These are phyloP conservation scores for Pseudochirops corinnae DNA, from an alignment of 2,797 vertebrate genomes.

Conservation along the genomic window DNA sequence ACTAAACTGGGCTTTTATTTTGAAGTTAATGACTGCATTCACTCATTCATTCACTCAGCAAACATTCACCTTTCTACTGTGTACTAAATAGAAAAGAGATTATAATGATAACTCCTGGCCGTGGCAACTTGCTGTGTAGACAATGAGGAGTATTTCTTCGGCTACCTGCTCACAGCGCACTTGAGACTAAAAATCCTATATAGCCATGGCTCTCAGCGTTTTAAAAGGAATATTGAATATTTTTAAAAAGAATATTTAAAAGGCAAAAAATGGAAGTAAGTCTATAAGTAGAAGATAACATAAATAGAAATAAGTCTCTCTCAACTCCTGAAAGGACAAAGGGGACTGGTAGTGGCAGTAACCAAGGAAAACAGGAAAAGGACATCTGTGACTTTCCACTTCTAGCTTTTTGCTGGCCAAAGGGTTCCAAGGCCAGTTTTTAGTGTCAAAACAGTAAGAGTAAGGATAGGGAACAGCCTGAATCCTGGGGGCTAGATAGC, in stretches of 20 bases:
- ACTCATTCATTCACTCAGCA: neutral
- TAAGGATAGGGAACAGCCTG: neutral
- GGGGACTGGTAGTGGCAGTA: neutral
- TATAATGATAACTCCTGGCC: neutral
- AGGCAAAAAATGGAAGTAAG: neutral
- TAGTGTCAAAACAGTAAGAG: neutral
- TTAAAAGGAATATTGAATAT: neutral
- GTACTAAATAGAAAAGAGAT: neutral
- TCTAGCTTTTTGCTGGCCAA: neutral
- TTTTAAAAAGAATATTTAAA: neutral
- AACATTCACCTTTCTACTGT: neutral
- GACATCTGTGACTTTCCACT: neutral
- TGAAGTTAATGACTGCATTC: neutral
- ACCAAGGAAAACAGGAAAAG: neutral
- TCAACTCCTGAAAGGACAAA: neutral
- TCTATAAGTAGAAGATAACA: too few relatives aligned
- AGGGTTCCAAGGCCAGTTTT: neutral
- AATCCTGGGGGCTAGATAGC: neutral
- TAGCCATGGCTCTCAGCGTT: neutral
- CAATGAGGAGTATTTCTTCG: neutral
- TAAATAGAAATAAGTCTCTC: neutral
- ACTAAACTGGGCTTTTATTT: neutral
- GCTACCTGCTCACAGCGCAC: neutral
- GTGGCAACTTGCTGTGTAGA: neutral
- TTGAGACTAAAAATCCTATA: neutral